phyloP scores from a whole-genome alignment of 2,888 invertebrate species.

The Phlogophora meticulosa region DNA sequence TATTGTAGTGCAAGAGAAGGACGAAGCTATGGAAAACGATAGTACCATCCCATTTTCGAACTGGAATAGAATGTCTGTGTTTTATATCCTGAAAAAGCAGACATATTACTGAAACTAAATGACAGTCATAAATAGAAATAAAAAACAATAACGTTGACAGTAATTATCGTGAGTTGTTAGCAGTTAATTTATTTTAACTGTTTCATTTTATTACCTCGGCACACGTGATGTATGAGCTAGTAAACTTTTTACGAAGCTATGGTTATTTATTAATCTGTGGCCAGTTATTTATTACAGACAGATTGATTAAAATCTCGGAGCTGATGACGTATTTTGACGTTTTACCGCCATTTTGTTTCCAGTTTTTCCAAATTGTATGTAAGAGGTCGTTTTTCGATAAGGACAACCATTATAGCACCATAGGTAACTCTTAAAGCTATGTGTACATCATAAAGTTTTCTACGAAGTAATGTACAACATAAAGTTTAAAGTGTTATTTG shows the following conservation, averaged over 20 bases:
- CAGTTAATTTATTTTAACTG: constrained; percentile 38
- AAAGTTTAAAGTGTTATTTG: no score
- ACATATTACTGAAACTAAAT: neutral
- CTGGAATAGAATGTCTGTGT: no score
- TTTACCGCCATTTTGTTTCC: no score
- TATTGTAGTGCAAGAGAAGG: no score
- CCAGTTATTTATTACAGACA: neutral
- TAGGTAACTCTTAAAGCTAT: no score
- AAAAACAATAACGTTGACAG: neutral
- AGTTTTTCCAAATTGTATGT: no score
- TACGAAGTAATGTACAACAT: no score
- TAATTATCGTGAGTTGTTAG: constrained; percentile 25
- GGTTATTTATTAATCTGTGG: constrained; percentile 3
- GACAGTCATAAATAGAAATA: neutral
- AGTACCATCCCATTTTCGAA: no score
- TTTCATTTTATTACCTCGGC: constrained; percentile 25
- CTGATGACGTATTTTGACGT: no score
- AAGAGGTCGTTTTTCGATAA: neutral
- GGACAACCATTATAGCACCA: no score
- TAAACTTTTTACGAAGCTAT: neutral
- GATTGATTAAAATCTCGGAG: neutral
- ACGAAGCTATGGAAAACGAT: no score
- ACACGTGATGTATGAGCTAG: constrained; percentile 27
- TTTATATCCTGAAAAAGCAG: neutral
- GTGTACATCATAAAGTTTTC: no score